Percentiles rank a stretch among this genome's conserved stretches.
Evolutionary conservation across 2,888 invertebrate species (phyloP).

Genomic region (Cheilosia urbana): DNA sequence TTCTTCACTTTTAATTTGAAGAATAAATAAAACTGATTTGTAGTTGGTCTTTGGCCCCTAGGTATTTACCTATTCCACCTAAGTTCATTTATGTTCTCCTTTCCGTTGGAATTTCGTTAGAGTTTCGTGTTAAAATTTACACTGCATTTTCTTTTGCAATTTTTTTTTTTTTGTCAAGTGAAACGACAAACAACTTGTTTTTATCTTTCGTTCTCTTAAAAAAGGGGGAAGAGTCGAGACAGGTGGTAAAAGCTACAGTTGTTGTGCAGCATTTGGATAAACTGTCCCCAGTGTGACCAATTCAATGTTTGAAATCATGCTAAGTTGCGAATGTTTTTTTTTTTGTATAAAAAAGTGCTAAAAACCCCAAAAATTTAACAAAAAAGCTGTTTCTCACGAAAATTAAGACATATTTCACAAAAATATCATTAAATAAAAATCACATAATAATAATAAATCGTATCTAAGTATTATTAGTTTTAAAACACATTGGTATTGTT

Average conservation of each 20-base stretch:
- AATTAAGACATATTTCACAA: too few relatives aligned
- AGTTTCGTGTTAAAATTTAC: constrained; percentile 7
- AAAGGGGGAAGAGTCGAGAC: background rate
- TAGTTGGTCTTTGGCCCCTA: constrained; percentile 43
- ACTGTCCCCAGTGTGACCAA: too few relatives aligned
- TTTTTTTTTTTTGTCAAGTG: background rate
- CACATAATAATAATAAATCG: too few relatives aligned
- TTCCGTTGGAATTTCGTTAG: constrained; percentile 28
- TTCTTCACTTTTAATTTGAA: constrained; percentile 21
- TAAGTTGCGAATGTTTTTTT: too few relatives aligned
- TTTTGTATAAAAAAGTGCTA: too few relatives aligned
- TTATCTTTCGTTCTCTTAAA: background rate
- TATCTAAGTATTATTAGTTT: too few relatives aligned
- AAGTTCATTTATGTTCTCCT: constrained; percentile 20
- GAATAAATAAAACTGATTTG: constrained; percentile 40
- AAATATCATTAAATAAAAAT: too few relatives aligned
- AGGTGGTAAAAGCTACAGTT: background rate
- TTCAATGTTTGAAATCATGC: too few relatives aligned
- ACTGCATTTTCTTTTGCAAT: background rate
- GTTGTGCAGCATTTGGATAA: background rate
- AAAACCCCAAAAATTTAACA: too few relatives aligned
- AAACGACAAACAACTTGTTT: background rate
- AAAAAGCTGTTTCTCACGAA: too few relatives aligned
- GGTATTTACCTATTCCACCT: background rate
- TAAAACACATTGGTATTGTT: too few relatives aligned